Evolutionary conservation across 1,140 invertebrate species (phyloP).

Genomic region (Drosophila insularis): DNA sequence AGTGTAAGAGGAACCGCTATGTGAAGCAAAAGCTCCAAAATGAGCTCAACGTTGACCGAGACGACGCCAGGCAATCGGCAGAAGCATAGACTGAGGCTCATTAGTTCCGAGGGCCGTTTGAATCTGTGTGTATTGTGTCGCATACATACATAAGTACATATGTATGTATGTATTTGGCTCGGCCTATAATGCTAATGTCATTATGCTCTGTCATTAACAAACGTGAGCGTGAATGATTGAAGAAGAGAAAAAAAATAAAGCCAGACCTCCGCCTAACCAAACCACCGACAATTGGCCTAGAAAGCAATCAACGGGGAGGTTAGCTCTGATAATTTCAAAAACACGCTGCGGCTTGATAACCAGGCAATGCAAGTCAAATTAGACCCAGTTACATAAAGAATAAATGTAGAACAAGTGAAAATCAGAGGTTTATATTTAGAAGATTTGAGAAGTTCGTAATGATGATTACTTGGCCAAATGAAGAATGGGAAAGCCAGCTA

Average conservation of each 20-base stretch:
- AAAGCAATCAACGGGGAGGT: conserved; percentile 60
- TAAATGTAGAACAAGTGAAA: no score
- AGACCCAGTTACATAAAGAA: conserved; percentile 24
- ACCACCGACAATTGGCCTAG: conserved; percentile 67
- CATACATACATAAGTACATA: no score
- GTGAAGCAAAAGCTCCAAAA: conserved; percentile 67
- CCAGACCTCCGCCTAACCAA: conserved; percentile 15
- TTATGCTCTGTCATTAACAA: conserved; percentile 77
- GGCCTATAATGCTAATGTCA: conserved; percentile 64
- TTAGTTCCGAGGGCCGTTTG: conserved; percentile 51
- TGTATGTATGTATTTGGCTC: conserved; percentile 23
- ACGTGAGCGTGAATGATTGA: conserved; percentile 50
- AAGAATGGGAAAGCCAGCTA: no score
- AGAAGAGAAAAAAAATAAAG: conserved; percentile 47
- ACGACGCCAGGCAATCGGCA: neutral
- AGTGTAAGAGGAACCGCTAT: conserved; percentile 60
- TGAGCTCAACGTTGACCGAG: conserved; percentile 37
- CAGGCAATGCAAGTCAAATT: conserved; percentile 16
- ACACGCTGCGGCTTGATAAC: no score
- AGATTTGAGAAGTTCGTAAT: no score
- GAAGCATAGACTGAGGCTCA: conserved; percentile 40
- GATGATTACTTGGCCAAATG: no score
- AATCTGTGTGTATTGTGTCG: conserved; percentile 28
- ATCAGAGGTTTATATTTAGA: no score
- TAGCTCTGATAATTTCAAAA: conserved; percentile 16